phyloP scores from a whole-genome alignment of 1,140 invertebrate species.

The Chironomus tepperi region DNA sequence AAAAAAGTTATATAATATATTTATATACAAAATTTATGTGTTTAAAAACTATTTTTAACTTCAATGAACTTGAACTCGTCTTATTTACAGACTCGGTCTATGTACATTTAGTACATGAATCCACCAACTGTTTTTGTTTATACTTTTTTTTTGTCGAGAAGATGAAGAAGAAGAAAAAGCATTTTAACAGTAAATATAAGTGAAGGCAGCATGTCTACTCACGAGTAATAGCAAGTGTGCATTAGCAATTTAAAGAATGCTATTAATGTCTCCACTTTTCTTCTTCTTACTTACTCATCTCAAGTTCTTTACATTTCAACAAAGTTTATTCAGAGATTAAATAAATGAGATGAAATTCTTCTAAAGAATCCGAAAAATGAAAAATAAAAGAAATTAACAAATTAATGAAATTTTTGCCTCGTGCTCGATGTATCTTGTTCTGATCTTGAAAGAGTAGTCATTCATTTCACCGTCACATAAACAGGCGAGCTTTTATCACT shows the following conservation, averaged over 20 bases:
- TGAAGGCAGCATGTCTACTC: conserved; percentile 4
- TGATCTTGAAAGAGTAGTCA: background rate
- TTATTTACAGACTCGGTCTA: background rate
- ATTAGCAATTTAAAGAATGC: conserved; percentile 2
- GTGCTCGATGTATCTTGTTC: background rate
- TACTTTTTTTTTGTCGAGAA: background rate
- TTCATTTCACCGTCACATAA: conserved; percentile 6
- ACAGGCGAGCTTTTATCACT: background rate
- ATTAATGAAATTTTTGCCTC: background rate
- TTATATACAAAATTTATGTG: background rate
- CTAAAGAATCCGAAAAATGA: background rate
- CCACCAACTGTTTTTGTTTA: conserved; percentile 12
- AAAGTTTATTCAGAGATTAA: background rate
- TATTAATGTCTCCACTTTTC: background rate
- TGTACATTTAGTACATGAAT: background rate
- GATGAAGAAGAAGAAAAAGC: background rate
- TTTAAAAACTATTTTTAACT: conserved; percentile 6
- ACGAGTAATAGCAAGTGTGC: background rate
- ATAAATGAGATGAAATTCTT: background rate
- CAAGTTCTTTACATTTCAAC: background rate
- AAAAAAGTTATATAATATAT: background rate
- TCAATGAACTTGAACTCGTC: background rate
- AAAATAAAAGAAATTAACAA: background rate
- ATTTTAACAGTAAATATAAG: conserved; percentile 11
- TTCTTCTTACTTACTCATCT: background rate